phyloP scores from a whole-genome alignment of 2,888 invertebrate species.

The Drosophila helvetica region DNA sequence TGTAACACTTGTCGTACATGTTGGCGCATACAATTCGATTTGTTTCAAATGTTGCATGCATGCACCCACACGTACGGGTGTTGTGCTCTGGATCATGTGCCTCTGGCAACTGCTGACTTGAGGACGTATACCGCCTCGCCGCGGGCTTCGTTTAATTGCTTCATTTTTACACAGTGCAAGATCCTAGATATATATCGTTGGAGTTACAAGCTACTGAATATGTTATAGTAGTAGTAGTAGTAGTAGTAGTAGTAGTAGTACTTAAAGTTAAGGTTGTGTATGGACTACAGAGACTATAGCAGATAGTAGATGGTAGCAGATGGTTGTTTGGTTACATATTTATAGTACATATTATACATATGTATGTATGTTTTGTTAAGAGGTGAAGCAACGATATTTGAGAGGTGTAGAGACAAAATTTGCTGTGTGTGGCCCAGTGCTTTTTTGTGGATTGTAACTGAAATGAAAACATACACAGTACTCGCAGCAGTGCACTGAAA shows the following conservation, averaged over 20 bases:
- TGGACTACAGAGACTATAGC: constrained; percentile 31
- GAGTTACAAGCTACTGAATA: constrained; percentile 17
- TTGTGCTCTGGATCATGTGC: constrained; percentile 17
- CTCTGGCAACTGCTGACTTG: constrained; percentile 58
- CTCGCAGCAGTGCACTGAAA: constrained; percentile 21
- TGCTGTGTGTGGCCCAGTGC: background rate
- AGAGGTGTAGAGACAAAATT: constrained; percentile 6
- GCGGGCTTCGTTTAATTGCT: constrained; percentile 65
- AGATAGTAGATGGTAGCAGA: constrained; percentile 16
- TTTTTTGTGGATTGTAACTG: constrained; percentile 10
- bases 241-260: constrained; percentile 17
- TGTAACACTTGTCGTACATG: constrained; percentile 2
- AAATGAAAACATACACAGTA: constrained; percentile 11
- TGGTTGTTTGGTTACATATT: background rate
- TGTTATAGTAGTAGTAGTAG: constrained; percentile 18
- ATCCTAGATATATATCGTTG: constrained; percentile 18
- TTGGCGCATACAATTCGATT: constrained; percentile 7
- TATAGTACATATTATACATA: background rate
- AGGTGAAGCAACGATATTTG: constrained; percentile 18
- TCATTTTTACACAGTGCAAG: constrained; percentile 22
- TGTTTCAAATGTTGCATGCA: background rate
- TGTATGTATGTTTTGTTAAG: constrained; percentile 9
- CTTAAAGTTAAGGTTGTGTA: constrained; percentile 28
- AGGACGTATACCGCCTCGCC: constrained; percentile 81
- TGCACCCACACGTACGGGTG: constrained; percentile 15